These are phyloP conservation scores for Callocephalon fimbriatum DNA, from an alignment of 2,113 vertebrate species.

Conservation along the genomic window DNA sequence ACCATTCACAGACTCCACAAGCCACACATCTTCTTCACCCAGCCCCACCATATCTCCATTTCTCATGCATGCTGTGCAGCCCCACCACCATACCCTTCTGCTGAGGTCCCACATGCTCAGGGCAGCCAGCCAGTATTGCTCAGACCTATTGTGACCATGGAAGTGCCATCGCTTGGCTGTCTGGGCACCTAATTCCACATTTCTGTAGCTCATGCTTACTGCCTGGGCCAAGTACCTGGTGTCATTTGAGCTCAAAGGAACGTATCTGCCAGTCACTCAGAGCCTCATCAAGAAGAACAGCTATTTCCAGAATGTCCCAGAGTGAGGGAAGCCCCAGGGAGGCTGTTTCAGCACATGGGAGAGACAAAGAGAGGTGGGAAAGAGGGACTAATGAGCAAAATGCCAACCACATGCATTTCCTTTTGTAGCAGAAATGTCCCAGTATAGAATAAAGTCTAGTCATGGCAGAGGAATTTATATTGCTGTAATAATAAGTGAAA, in stretches of 20 bases:
- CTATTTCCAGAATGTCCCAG: neutral
- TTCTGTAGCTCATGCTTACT: neutral
- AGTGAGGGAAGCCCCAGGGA: neutral
- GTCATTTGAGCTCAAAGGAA: neutral
- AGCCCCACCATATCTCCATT: neutral
- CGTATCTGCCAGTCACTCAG: fast-evolving
- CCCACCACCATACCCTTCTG: neutral
- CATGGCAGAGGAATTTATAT: neutral
- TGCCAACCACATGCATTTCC: neutral
- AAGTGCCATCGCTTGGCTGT: neutral
- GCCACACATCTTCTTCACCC: neutral
- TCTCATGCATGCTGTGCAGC: neutral
- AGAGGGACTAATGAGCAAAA: neutral
- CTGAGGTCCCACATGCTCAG: neutral
- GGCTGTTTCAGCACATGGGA: neutral
- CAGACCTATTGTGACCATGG: neutral
- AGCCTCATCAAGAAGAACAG: neutral
- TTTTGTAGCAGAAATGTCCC: neutral
- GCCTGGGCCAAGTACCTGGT: neutral
- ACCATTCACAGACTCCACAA: neutral
- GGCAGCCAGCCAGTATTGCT: neutral
- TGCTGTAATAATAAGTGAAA: neutral
- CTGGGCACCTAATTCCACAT: neutral
- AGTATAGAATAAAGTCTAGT: neutral
- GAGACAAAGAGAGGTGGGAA: neutral